Percentiles rank a stretch among this genome's conserved stretches.
phyloP scores from a whole-genome alignment of 2,797 vertebrate species.

The Myripristis jacobus region DNA sequence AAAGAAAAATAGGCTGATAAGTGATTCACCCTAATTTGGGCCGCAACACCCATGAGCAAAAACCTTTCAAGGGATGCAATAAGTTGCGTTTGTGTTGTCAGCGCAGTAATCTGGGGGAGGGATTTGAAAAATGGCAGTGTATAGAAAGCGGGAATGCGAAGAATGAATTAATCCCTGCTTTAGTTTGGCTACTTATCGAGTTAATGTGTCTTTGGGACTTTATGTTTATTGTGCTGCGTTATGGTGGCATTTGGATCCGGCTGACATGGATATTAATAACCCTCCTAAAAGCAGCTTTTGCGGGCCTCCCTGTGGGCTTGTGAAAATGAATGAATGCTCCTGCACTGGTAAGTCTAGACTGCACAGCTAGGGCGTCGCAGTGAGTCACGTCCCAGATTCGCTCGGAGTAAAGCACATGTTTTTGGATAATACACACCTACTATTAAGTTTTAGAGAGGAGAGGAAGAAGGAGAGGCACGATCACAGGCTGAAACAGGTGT shows the following conservation, averaged over 20 bases:
- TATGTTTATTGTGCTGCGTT: slow-evolving; percentile 20
- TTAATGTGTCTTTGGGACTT: not conserved
- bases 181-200: slow-evolving; percentile 16
- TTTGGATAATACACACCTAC: too few species aligned
- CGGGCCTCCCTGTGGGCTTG: slow-evolving; percentile 6
- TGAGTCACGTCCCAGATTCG: too few species aligned
- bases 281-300: slow-evolving; percentile 23
- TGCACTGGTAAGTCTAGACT: not conserved
- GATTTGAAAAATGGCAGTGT: not conserved
- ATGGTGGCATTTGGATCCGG: slow-evolving; percentile 34
- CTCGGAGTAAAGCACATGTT: too few species aligned
- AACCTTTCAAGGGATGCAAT: not conserved
- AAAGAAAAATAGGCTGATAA: not conserved
- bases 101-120: not conserved
- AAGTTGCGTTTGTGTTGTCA: not conserved
- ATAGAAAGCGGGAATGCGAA: not conserved
- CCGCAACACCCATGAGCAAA: not conserved
- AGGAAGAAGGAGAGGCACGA: too few species aligned
- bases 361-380: not conserved
- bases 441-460: too few species aligned
- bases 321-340: slow-evolving; percentile 36
- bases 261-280: slow-evolving; percentile 40
- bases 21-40: not conserved
- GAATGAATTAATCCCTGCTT: slow-evolving; percentile 28
- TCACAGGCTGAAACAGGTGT: too few species aligned